phyloP scores from a whole-genome alignment of 2,888 invertebrate genomes.

The Subacronicta megacephala region DNA sequence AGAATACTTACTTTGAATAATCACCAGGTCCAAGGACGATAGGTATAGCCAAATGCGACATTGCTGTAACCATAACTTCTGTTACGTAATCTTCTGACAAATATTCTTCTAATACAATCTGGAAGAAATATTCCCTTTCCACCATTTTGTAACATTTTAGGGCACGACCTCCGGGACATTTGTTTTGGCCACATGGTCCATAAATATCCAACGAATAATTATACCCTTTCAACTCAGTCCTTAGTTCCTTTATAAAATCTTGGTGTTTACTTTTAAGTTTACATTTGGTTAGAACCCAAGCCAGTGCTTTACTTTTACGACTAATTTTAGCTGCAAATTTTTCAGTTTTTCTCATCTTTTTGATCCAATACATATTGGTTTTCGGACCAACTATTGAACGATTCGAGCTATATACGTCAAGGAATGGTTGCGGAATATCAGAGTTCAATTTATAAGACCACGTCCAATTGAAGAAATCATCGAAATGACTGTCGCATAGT shows the following conservation, averaged over 20 bases:
- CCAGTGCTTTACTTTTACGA: slow-evolving; percentile 73
- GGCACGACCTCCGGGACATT: slow-evolving; percentile 66
- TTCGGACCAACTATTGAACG: slow-evolving; percentile 72
- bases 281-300: slow-evolving; percentile 76
- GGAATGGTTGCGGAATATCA: slow-evolving; percentile 76
- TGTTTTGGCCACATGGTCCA: slow-evolving; percentile 73
- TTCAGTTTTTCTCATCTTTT: slow-evolving; percentile 63
- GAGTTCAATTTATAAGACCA: slow-evolving; percentile 83
- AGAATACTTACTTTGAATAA: slow-evolving; percentile 70
- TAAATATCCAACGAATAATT: slow-evolving; percentile 74
- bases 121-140: slow-evolving; percentile 76
- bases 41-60: slow-evolving; percentile 73
- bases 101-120: slow-evolving; percentile 77
- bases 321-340: slow-evolving; percentile 54
- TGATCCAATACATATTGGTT: slow-evolving; percentile 65
- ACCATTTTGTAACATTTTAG: slow-evolving; percentile 72
- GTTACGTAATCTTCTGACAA: slow-evolving; percentile 74
- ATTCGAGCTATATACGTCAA: slow-evolving; percentile 66
- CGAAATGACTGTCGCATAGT: slow-evolving; percentile 71
- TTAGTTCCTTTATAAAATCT: slow-evolving; percentile 70
- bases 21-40: slow-evolving; percentile 73
- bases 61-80: slow-evolving; percentile 69
- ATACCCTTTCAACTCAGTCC: slow-evolving; percentile 69
- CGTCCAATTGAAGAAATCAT: slow-evolving; percentile 82
- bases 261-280: slow-evolving; percentile 68